These are phyloP conservation scores for Anguilla anguilla DNA, from an alignment of 2,797 vertebrate genomes.

Conservation along the genomic window DNA sequence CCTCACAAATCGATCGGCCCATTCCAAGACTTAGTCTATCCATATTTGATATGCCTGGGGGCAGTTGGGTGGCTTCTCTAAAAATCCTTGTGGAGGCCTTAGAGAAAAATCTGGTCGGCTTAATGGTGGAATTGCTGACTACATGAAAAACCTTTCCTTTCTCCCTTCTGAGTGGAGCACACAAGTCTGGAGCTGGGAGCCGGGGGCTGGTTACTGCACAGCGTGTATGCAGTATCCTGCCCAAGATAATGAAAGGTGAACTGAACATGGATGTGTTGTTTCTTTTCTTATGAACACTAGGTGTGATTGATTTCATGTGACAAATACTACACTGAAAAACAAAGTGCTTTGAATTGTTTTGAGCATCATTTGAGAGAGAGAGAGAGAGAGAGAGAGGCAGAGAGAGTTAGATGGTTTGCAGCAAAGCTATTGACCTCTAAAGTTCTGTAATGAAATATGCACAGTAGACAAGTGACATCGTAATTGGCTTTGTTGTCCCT, in stretches of 20 bases:
- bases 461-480: no score
- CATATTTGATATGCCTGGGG: slow-evolving; percentile 76
- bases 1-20: slow-evolving; percentile 65
- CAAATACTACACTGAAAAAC: not conserved
- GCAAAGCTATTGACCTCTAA: no score
- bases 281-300: not conserved
- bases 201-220: not conserved
- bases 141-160: slow-evolving; percentile 47
- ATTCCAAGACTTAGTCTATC: slow-evolving; percentile 67
- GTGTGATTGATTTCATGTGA: not conserved
- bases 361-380: not conserved
- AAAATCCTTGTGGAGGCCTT: slow-evolving; percentile 56
- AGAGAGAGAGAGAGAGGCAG: no score
- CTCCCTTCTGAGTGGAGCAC: slow-evolving; percentile 50
- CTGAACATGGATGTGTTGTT: not conserved
- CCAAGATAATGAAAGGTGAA: not conserved
- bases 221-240: not conserved
- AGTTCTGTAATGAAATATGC: no score
- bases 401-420: no score
- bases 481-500: no score
- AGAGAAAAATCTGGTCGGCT: slow-evolving; percentile 63
- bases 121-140: slow-evolving; percentile 59
- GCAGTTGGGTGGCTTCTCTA: slow-evolving; percentile 57
- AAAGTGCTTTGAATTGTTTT: not conserved
- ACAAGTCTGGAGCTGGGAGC: slow-evolving; percentile 37